A percentile compares a stretch with the other conserved stretches of the same genome.
Evolutionary conservation across 2,888 invertebrate genomes (phyloP).

Genomic region (Creontiades dilutus): DNA sequence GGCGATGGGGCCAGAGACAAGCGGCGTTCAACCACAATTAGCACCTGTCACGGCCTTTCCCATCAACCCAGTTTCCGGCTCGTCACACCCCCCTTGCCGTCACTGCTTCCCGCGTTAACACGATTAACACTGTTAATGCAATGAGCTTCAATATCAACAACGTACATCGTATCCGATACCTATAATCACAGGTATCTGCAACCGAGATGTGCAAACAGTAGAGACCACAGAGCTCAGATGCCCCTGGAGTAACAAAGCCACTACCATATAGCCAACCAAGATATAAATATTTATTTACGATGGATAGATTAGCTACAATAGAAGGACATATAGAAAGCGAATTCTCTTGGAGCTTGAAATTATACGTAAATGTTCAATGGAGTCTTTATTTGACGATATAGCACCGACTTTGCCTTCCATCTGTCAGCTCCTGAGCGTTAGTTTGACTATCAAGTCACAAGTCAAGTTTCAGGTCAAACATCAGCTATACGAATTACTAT

Average conservation of each 20-base stretch:
- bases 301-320: no score
- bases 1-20: constrained; percentile 4
- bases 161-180: background rate
- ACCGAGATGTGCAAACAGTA: background rate
- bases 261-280: background rate
- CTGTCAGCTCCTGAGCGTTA: no score
- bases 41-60: constrained; percentile 42
- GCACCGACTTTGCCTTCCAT: no score
- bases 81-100: background rate
- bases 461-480: no score
- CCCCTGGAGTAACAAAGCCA: background rate
- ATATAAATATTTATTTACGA: no score
- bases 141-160: constrained; percentile 23
- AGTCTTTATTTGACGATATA: no score
- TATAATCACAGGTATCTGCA: background rate
- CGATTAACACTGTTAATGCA: constrained; percentile 21
- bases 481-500: no score
- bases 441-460: no score
- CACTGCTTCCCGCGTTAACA: background rate
- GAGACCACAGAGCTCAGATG: background rate
- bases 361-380: no score
- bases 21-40: constrained; percentile 40
- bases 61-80: constrained; percentile 39
- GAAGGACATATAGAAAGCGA: no score
- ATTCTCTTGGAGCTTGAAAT: background rate